Evolutionary conservation across 2,888 invertebrate species (phyloP).

Genomic region (Eulithis prunata): DNA sequence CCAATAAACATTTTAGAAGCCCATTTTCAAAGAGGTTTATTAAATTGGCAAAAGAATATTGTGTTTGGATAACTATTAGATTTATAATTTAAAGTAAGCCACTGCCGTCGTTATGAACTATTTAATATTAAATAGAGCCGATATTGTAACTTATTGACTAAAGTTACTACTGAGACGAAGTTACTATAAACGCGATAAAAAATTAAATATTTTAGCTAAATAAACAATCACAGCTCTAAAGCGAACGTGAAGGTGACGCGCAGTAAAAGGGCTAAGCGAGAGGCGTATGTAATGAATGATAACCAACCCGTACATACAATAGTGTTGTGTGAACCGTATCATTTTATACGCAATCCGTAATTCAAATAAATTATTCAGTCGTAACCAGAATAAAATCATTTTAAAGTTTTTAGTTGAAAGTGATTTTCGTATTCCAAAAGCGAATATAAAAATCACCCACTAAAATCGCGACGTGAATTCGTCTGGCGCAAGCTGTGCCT

Average conservation of each 20-base stretch:
- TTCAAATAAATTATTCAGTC: conserved; percentile 46
- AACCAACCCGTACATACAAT: conserved; percentile 51
- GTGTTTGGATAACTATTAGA: conserved; percentile 35
- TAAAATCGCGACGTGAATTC: conserved; percentile 68
- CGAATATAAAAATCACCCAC: conserved; percentile 81
- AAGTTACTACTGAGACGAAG: conserved; percentile 59
- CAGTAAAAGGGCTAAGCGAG: conserved; percentile 60
- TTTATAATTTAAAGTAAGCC: conserved; percentile 52
- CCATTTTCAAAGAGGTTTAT: conserved; percentile 33
- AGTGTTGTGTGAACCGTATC: conserved; percentile 22
- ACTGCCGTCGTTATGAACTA: conserved; percentile 52
- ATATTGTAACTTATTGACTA: conserved; percentile 68
- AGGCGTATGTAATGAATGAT: conserved; percentile 67
- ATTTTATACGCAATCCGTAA: conserved; percentile 35
- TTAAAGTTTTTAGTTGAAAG: conserved; percentile 68
- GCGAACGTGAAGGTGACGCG: conserved; percentile 71
- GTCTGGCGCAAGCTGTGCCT: conserved; percentile 73
- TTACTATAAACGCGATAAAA: conserved; percentile 62
- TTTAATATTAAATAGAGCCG: conserved; percentile 57
- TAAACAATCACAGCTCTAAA: conserved; percentile 78
- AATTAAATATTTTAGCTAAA: conserved; percentile 62
- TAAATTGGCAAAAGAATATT: conserved; percentile 27
- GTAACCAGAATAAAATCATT: conserved; percentile 60
- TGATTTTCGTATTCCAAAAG: conserved; percentile 75
- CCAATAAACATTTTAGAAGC: conserved; percentile 54